phyloP scores from a whole-genome alignment of 2,888 invertebrate genomes.

The Caenorhabditis japonica region DNA sequence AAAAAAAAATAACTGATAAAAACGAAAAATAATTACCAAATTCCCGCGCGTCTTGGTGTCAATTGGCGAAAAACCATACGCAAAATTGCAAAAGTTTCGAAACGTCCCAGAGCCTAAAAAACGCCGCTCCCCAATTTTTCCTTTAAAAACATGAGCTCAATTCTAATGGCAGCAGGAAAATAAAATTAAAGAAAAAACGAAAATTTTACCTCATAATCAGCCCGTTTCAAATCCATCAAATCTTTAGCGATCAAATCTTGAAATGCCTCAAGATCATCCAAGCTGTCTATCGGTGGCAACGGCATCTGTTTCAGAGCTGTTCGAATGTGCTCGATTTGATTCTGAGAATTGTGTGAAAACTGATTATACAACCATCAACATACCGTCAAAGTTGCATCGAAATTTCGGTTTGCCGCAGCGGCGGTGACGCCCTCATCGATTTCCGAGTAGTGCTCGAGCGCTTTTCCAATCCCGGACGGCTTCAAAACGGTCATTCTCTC shows the following conservation, averaged over 20 bases:
- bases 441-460: slow-evolving; percentile 56
- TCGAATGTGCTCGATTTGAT: slow-evolving; percentile 31
- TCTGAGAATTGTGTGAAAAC: slow-evolving; percentile 8
- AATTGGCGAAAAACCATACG: too few species aligned
- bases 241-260: slow-evolving; percentile 30
- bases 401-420: slow-evolving; percentile 27
- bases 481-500: slow-evolving; percentile 61
- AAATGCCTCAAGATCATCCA: slow-evolving; percentile 20
- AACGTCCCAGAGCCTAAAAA: too few species aligned
- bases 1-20: too few species aligned
- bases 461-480: slow-evolving; percentile 56
- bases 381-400: slow-evolving; percentile 19
- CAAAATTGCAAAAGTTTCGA: too few species aligned
- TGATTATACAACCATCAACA: background rate
- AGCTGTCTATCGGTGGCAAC: slow-evolving; percentile 11
- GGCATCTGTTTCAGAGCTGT: slow-evolving; percentile 34
- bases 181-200: slow-evolving; percentile 1
- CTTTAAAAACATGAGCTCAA: too few species aligned
- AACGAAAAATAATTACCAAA: too few species aligned
- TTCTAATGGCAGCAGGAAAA: background rate
- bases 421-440: slow-evolving; percentile 41
- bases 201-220: slow-evolving; percentile 29
- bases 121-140: too few species aligned
- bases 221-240: slow-evolving; percentile 30
- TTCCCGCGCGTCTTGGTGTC: too few species aligned